A percentile compares a stretch with the other conserved stretches of the same genome.
These are phyloP conservation scores for Sphenopsis melanotis DNA, from an alignment of 2,797 vertebrate genomes.

Conservation along the genomic window DNA sequence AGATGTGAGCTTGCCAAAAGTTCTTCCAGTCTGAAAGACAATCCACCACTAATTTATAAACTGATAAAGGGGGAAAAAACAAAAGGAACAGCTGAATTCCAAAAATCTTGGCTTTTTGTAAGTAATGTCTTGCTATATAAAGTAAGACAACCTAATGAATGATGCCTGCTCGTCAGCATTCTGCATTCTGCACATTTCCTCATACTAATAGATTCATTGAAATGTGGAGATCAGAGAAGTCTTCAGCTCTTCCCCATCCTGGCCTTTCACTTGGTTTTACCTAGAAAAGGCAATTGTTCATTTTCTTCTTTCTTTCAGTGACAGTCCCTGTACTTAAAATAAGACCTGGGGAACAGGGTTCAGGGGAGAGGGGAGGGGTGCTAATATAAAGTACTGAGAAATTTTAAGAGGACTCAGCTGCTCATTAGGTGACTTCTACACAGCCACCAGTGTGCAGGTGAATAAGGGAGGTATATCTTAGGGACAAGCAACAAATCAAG, in stretches of 20 bases:
- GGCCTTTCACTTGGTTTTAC: not conserved
- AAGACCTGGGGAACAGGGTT: not conserved
- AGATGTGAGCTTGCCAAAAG: not conserved
- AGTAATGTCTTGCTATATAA: not conserved
- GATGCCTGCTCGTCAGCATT: not conserved
- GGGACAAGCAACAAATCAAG: not conserved
- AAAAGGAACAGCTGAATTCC: not conserved
- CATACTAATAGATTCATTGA: not conserved
- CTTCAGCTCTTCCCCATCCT: not conserved
- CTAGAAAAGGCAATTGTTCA: not conserved
- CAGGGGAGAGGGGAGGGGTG: not conserved
- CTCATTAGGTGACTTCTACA: not conserved
- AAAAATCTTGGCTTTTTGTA: not conserved
- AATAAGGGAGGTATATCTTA: not conserved
- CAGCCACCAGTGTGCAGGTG: not conserved
- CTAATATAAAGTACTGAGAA: not conserved
- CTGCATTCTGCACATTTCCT: not conserved
- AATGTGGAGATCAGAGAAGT: not conserved
- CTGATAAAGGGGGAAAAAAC: not conserved
- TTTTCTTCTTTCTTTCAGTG: not conserved
- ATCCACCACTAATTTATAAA: not conserved
- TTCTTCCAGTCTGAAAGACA: not conserved
- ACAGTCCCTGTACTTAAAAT: not conserved
- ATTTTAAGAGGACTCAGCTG: not conserved
- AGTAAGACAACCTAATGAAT: not conserved